Conservation (phyloP, 2,888 invertebrate genomes). For the Rutpela maculata region DNA sequence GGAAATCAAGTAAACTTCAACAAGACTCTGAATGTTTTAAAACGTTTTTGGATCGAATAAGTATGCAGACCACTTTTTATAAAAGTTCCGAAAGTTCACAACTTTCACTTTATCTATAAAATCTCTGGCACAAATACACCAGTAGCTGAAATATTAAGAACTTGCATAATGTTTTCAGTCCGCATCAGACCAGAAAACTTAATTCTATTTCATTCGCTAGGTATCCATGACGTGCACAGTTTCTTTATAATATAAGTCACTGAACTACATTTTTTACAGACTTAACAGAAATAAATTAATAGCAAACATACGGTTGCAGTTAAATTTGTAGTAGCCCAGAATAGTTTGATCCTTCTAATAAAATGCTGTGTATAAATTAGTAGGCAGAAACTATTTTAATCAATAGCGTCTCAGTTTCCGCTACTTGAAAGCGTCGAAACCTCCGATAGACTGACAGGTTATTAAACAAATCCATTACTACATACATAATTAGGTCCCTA, state of each 20-base stretch:
- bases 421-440: background rate
- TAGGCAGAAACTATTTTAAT: constrained; percentile 3
- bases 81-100: too few relatives aligned
- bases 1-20: too few relatives aligned
- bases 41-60: too few relatives aligned
- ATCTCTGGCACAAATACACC: too few relatives aligned
- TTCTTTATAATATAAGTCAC: constrained; percentile 22
- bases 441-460: background rate
- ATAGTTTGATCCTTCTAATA: constrained; percentile 8
- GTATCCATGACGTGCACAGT: too few relatives aligned
- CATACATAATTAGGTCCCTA: background rate
- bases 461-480: constrained; percentile 7
- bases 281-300: constrained; percentile 32
- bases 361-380: background rate
- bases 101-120: too few relatives aligned
- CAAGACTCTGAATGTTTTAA: too few relatives aligned
- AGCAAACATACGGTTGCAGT: constrained; percentile 9
- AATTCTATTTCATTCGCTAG: too few relatives aligned
- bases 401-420: background rate
- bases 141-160: too few relatives aligned
- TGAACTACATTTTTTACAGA: constrained; percentile 31
- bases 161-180: too few relatives aligned
- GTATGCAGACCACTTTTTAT: too few relatives aligned
- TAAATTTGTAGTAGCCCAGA: constrained; percentile 11
- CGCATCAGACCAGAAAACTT: too few relatives aligned